Percentiles rank a stretch among this genome's conserved stretches.
Evolutionary conservation across 2,113 vertebrate genomes (phyloP).

Genomic region (Willisornis vidua): DNA sequence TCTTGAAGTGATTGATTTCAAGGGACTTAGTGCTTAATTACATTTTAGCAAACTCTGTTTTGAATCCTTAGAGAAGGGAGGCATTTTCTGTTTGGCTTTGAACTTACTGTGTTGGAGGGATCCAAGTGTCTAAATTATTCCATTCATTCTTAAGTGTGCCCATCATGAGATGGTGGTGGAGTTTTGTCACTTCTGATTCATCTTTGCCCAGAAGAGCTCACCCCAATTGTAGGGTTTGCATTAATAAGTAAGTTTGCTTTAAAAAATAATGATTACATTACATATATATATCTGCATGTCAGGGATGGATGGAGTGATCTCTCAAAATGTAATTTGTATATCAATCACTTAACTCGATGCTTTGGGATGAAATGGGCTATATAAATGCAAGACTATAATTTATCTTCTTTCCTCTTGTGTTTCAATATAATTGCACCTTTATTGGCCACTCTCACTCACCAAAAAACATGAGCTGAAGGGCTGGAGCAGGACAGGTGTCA

Average conservation of each 20-base stretch:
- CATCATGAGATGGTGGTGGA: neutral
- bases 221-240: constrained; percentile 49
- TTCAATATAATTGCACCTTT: constrained; percentile 5
- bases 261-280: constrained; percentile 56
- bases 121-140: constrained; percentile 54
- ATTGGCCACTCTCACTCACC: neutral
- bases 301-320: neutral
- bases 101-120: constrained; percentile 42
- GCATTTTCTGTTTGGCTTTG: constrained; percentile 62
- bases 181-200: constrained; percentile 62
- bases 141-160: constrained; percentile 30
- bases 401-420: neutral
- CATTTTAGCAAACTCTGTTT: constrained; percentile 68
- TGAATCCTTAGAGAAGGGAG: constrained; percentile 64
- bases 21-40: constrained; percentile 77
- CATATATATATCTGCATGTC: constrained; percentile 20
- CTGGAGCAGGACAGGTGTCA: neutral
- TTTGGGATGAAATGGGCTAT: constrained; percentile 42
- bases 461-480: neutral
- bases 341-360: neutral
- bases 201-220: constrained; percentile 51
- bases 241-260: constrained; percentile 63
- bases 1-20: constrained; percentile 76
- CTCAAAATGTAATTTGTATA: constrained; percentile 56
- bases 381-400: constrained; percentile 42